Evolutionary conservation across 1,140 invertebrate genomes (phyloP).

Genomic region (Lanistes nyassanus): DNA sequence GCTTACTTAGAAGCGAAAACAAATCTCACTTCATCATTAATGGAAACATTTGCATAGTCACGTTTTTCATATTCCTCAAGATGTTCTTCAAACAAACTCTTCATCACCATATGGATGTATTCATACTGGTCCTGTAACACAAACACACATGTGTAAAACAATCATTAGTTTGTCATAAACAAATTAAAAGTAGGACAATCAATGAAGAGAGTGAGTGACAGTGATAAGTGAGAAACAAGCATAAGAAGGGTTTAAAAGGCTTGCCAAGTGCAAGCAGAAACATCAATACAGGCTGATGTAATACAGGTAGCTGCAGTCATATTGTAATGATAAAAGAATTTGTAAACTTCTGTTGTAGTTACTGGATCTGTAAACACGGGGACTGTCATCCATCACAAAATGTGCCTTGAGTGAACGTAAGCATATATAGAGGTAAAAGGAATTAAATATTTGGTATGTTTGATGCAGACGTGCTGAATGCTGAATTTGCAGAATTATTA

Average conservation of each 20-base stretch:
- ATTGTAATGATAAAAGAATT: too few species aligned
- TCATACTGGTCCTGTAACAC: constrained; percentile 49
- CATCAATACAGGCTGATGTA: background rate
- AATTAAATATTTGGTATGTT: too few species aligned
- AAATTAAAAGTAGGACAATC: background rate
- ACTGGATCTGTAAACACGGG: too few species aligned
- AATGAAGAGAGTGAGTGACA: background rate
- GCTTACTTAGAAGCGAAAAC: background rate
- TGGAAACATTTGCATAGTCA: constrained; percentile 12
- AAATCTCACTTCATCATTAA: background rate
- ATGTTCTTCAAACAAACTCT: constrained; percentile 39
- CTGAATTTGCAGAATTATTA: too few species aligned
- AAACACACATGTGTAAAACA: background rate
- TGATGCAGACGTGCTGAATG: too few species aligned
- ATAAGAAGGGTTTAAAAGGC: too few species aligned
- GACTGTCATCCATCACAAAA: too few species aligned
- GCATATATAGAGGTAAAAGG: too few species aligned
- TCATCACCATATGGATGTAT: constrained; percentile 46
- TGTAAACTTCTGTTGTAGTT: too few species aligned
- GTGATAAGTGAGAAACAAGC: background rate
- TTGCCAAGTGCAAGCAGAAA: background rate
- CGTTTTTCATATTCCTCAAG: background rate
- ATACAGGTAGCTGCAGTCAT: background rate
- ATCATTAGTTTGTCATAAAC: background rate
- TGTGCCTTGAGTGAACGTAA: too few species aligned